Conservation (phyloP, 2,888 invertebrate genomes). For the Pammene aurita region DNA sequence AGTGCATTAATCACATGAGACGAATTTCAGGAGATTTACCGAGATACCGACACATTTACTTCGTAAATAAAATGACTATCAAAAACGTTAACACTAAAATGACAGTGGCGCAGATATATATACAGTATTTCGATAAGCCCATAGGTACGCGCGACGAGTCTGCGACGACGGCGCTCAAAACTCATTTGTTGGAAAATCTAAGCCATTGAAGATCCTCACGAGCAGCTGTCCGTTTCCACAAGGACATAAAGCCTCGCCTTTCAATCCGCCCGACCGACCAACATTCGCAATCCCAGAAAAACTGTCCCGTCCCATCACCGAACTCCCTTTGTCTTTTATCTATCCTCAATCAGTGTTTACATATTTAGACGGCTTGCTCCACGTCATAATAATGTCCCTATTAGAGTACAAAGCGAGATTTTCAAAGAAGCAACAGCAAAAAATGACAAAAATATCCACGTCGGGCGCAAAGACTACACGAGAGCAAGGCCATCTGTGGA, state of each 20-base stretch:
- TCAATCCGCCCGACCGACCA: slow-evolving; percentile 21
- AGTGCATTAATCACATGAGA: no score
- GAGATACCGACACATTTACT: no score
- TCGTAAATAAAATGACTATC: no score
- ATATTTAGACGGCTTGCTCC: slow-evolving; percentile 74
- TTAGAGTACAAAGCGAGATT: slow-evolving; percentile 78
- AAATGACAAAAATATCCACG: slow-evolving; percentile 77
- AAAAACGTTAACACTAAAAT: no score
- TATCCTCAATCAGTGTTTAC: slow-evolving; percentile 80
- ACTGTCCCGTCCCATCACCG: slow-evolving; percentile 60
- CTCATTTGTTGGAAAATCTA: slow-evolving; percentile 36
- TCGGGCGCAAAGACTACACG: slow-evolving; percentile 70
- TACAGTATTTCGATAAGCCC: slow-evolving; percentile 1
- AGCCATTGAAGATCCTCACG: slow-evolving; percentile 36
- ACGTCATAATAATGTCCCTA: slow-evolving; percentile 83
- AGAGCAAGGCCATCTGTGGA: slow-evolving; percentile 82
- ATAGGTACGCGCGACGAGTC: neutral
- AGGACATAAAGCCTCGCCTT: slow-evolving; percentile 30
- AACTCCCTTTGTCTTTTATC: slow-evolving; percentile 78
- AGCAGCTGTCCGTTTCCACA: slow-evolving; percentile 35
- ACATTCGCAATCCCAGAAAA: slow-evolving; percentile 56
- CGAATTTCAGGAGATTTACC: no score
- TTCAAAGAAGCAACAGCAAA: slow-evolving; percentile 78
- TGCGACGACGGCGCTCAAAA: slow-evolving; percentile 19
- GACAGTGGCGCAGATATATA: neutral